Evolutionary conservation across 2,113 vertebrate species (phyloP).

Genomic region (Cepphus grylle): DNA sequence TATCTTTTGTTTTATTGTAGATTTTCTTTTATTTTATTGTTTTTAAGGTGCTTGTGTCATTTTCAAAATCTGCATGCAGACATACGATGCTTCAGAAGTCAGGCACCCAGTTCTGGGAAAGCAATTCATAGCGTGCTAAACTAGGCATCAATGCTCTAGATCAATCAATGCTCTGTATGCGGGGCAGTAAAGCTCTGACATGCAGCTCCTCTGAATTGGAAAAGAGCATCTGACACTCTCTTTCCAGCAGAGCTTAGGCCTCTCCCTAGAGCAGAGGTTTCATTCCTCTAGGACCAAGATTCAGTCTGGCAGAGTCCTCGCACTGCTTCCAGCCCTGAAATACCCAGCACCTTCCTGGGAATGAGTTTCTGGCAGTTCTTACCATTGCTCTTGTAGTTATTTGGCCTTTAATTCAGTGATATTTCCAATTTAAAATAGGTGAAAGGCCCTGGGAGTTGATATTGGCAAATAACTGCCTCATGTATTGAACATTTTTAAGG

Average conservation of each 20-base stretch:
- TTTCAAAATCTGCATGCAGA: not conserved
- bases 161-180: accelerated
- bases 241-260: not conserved
- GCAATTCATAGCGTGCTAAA: not conserved
- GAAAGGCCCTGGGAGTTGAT: not conserved
- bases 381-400: not conserved
- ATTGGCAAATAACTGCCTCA: not conserved
- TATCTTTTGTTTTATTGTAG: not conserved
- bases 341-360: not conserved
- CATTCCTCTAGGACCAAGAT: not conserved
- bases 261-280: not conserved
- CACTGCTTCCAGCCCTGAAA: not conserved
- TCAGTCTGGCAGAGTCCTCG: not conserved
- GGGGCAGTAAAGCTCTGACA: not conserved
- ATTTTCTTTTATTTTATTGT: not conserved
- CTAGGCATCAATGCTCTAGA: not conserved
- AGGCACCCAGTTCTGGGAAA: not conserved
- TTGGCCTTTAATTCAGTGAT: not conserved
- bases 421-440: not conserved
- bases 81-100: not conserved
- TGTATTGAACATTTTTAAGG: not conserved
- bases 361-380: not conserved
- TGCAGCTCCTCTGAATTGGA: not conserved
- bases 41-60: not conserved
- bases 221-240: not conserved